Evolutionary conservation across 2,113 vertebrate genomes (phyloP).

Genomic region (Paralichthys olivaceus): DNA sequence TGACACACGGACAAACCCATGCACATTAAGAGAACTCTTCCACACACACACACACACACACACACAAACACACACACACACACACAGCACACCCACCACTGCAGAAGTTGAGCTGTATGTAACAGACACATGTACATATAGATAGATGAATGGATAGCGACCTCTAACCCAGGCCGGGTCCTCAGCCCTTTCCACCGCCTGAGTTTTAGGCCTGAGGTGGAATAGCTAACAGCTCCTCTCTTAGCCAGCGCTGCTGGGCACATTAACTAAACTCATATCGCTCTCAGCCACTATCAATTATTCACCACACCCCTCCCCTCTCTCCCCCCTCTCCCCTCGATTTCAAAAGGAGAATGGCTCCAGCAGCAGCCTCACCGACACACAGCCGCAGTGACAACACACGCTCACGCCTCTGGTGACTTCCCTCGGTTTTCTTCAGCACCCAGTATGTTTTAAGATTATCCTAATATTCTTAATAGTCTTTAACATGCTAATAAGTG

Average conservation of each 20-base stretch:
- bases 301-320: constrained; percentile 68
- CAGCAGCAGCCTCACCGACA: constrained; percentile 45
- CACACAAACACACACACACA: too few species aligned
- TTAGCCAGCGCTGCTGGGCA: constrained; percentile 83
- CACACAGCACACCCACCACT: not conserved
- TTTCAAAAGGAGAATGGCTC: constrained; percentile 74
- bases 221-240: constrained; percentile 81
- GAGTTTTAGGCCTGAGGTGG: constrained; percentile 74
- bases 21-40: constrained; percentile 56
- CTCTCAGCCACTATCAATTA: constrained; percentile 87
- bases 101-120: constrained; percentile 33
- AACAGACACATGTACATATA: constrained; percentile 15
- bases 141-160: constrained; percentile 21
- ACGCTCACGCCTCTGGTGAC: constrained; percentile 33
- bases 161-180: constrained; percentile 48
- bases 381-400: constrained; percentile 27
- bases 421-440: constrained; percentile 36
- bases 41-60: constrained; percentile 2
- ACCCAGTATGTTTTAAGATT: constrained; percentile 29
- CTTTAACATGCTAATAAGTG: constrained; percentile 40
- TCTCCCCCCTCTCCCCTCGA: constrained; percentile 38
- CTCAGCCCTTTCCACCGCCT: constrained; percentile 48
- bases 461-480: constrained; percentile 20
- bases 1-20: constrained; percentile 38
- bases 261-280: constrained; percentile 88